These are phyloP conservation scores for Xestoiulus laeticollis DNA, from an alignment of 2,888 invertebrate genomes.

Conservation along the genomic window DNA sequence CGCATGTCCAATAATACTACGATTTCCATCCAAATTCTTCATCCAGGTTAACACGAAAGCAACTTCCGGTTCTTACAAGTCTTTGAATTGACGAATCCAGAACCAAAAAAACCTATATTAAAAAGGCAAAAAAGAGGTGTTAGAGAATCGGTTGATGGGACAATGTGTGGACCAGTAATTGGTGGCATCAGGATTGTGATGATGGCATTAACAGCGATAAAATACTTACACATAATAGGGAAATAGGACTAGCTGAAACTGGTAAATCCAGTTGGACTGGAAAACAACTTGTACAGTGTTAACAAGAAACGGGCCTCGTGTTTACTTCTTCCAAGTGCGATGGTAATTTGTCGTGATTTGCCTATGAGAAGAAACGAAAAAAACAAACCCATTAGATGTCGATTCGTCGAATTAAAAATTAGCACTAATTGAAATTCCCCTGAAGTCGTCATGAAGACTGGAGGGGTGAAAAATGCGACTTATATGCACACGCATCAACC, in stretches of 20 bases:
- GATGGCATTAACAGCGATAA: background rate
- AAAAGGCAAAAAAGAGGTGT: background rate
- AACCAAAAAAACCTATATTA: background rate
- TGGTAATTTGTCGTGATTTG: constrained; percentile 56
- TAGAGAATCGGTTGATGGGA: background rate
- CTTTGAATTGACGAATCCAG: constrained; percentile 2
- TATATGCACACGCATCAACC: background rate
- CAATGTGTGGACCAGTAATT: background rate
- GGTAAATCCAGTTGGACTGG: constrained; percentile 21
- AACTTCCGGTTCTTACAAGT: background rate
- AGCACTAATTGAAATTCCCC: background rate
- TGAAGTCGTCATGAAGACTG: no score
- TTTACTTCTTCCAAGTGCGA: constrained; percentile 55
- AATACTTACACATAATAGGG: constrained; percentile 49
- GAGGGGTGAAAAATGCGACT: background rate
- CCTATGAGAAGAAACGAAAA: constrained; percentile 53
- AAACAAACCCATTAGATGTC: constrained; percentile 44
- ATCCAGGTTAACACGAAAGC: background rate
- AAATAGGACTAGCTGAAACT: constrained; percentile 50
- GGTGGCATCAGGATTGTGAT: background rate
- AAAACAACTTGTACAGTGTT: constrained; percentile 38
- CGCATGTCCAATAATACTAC: constrained; percentile 26
- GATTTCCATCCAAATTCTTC: background rate
- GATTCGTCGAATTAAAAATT: background rate
- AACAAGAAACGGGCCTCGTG: constrained; percentile 56